These are phyloP conservation scores for Priocnemis perturbator DNA, from an alignment of 2,888 invertebrate species.

Conservation along the genomic window DNA sequence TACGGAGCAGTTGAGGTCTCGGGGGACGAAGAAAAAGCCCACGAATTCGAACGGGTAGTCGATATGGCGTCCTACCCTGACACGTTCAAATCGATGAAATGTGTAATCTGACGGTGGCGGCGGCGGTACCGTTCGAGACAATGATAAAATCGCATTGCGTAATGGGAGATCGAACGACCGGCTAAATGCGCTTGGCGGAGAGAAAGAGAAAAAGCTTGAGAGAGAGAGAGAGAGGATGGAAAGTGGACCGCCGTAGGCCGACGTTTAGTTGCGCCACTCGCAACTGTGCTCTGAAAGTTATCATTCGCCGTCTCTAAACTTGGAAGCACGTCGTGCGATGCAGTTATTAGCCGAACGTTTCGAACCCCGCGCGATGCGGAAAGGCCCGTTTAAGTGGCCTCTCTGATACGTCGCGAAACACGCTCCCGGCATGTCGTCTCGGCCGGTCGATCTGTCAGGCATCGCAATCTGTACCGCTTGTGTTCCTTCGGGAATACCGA, in stretches of 20 bases:
- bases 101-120: not conserved
- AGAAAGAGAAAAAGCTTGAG: conserved; percentile 3
- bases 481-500: not conserved
- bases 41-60: not conserved
- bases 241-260: conserved; percentile 25
- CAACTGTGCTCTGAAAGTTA: conserved; percentile 18
- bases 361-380: conserved; percentile 17
- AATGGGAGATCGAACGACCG: conserved; percentile 20
- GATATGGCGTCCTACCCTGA: not conserved
- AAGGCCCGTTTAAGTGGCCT: conserved; percentile 25
- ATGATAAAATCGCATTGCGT: conserved; percentile 24
- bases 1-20: not conserved
- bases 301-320: conserved; percentile 27
- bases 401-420: not conserved
- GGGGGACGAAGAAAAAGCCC: not conserved
- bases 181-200: not conserved
- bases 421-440: not conserved
- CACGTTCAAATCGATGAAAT: not conserved
- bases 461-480: not conserved
- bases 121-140: not conserved
- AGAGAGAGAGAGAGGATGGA: conserved; percentile 29
- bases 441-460: conserved; percentile 7
- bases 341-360: conserved; percentile 32
- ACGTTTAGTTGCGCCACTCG: conserved; percentile 26
- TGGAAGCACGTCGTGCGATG: conserved; percentile 16